Percentiles rank a stretch among this genome's conserved stretches.
phyloP scores from a whole-genome alignment of 2,888 invertebrate genomes.

The Dolichomitus sp. region DNA sequence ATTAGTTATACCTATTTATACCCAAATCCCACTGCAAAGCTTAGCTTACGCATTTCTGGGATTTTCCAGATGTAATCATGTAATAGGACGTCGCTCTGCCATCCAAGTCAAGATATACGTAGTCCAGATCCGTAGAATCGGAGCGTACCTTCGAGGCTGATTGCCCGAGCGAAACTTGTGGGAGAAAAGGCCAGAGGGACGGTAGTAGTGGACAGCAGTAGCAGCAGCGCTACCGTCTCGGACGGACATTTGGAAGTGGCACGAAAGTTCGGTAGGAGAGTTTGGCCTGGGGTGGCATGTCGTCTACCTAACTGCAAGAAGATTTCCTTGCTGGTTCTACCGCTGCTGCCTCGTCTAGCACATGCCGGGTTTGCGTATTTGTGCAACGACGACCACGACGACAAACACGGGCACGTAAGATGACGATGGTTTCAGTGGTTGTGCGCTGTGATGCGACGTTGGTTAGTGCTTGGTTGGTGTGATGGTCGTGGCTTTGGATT shows the following conservation, averaged over 20 bases:
- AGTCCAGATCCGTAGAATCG: conserved; percentile 55
- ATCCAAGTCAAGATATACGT: conserved; percentile 1
- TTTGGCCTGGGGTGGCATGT: conserved; percentile 71
- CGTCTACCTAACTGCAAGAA: conserved; percentile 77
- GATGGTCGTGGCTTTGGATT: conserved; percentile 59
- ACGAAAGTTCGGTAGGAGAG: conserved; percentile 69
- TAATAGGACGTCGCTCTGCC: background rate
- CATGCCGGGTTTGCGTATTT: conserved; percentile 18
- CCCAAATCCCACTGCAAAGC: background rate
- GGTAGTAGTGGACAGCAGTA: conserved; percentile 65
- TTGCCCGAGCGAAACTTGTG: conserved; percentile 68
- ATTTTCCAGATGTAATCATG: conserved; percentile 3
- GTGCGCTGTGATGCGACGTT: conserved; percentile 26
- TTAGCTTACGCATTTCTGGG: background rate
- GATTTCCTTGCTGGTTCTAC: conserved; percentile 76
- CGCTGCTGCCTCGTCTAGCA: conserved; percentile 32
- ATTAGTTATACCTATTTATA: background rate
- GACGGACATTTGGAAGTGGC: conserved; percentile 75
- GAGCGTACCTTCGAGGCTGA: conserved; percentile 68
- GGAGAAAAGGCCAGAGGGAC: conserved; percentile 58
- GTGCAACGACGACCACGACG: conserved; percentile 23
- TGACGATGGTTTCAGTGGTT: conserved; percentile 48
- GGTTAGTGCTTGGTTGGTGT: conserved; percentile 18
- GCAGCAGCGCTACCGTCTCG: conserved; percentile 27
- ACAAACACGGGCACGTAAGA: conserved; percentile 33